Evolutionary conservation across 2,113 vertebrate species (phyloP), one percentile per base, ranked within the genome.

Genomic region (Piliocolobus tephrosceles): DNA sequence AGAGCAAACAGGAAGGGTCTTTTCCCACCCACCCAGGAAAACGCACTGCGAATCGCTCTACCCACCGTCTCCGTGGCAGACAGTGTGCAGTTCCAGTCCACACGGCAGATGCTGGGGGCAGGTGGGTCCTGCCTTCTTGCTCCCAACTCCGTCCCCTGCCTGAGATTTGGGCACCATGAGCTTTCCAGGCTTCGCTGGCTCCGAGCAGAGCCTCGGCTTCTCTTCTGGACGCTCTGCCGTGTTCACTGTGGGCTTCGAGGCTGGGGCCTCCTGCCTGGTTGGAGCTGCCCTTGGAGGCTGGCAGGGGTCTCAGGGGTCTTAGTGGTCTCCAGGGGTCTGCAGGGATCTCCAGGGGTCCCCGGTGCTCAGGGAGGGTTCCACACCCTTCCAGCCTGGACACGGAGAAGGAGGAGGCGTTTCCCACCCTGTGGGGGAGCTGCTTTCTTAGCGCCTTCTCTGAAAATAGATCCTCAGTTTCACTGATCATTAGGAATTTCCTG

Each of bases 381-480:
- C 6, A 43, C 16, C 16, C 35, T 22, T 72, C 32, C 81, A 13
- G 38, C 45, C 25, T 45, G 11, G 1, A 50, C 14, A 27, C 25
- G 38, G 52, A 52, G 30, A 32, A 22, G 35, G 58, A n/a, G 68
- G 88, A 73, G 66, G 87, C 8, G 0, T 20, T 32, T 38, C 12
- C 58, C 6, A 17, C 50, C 38, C 6, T 11, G 43, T 23, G 3
- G 52, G 86, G 75, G 83, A 80, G 85, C 66, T 72, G 45, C 8
- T 50, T 64, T 58, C 57, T 52, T 3, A 7, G 32, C 79, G 81
- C 32, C 13, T 55, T 22, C 23, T 88, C 92, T 93, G 87, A 95
- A 97, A 95, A 95, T 95, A 93, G 95, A 93, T 43, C 82, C 78
- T 96, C 96, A 82, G n/a, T 96, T 88, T 96, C 95, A 96, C 94